Base-by-base conservation (phyloP, 2,113 vertebrate genomes). In the Nansenia antarctica region DNA sequence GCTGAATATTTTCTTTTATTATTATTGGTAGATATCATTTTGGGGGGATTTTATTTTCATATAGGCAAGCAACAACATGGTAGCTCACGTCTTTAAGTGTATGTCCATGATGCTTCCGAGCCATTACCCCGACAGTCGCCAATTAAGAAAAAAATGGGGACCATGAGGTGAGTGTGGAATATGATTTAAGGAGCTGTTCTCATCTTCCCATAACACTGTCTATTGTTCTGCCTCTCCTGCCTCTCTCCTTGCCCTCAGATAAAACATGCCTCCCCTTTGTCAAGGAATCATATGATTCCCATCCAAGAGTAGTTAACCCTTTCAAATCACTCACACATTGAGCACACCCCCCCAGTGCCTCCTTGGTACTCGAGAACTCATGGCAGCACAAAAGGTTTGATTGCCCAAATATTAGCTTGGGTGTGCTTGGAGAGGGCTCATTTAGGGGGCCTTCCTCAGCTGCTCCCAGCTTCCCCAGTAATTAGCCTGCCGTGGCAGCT, bases 401-500 rank as follows among this genome's bases (percentile, higher is more conserved):
- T 88, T 82, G 80, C 86, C 87, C 73, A 42, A 68, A 91, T 88
- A 84, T 74, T 89, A 91, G 81, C 88, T 67, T 74, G 89, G 91
- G 89, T 45, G 79, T 69, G 75, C 81, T 9, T 84, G 85, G 92
- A 88, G 75, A 82, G 85, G 77, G 76, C 85, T 83, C 88, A 37
- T 82, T 89, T 90, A 91, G 82, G 88, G 86, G 81, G 64, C 81
- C 89, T 78, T 87, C 92, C 92, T 94, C 96, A 95, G 94, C 95
- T 97, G 95, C 93, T 94, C 89, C 86, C 88, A 90, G 87, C 82
- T 84, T 88, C 95, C 92, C 91, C 88, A 87, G 89, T 98, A 98
- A 99, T 99, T 98, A 98, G 95, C 93, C 93, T 86, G 91, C 90
- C 76, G 90, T 89, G 94, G 94, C 93, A 92, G 95, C 93, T 89